Evolutionary conservation across 2,888 invertebrate species (phyloP).

Genomic region (Salpingus planirostris): DNA sequence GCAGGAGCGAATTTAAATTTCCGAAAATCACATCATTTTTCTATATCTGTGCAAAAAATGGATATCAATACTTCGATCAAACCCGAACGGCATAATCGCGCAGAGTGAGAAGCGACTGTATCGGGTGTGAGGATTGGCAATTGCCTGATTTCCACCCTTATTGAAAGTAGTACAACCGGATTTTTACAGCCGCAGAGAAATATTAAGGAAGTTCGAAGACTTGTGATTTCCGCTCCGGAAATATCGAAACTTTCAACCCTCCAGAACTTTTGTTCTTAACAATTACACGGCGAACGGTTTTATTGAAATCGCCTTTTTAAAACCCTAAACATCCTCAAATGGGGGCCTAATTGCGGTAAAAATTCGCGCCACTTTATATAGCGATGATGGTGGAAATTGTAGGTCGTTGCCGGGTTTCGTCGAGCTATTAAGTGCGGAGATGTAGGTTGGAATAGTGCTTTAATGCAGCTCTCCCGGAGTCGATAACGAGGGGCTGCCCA

Average conservation of each 20-base stretch:
- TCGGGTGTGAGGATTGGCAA: constrained; percentile 36
- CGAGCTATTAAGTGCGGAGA: constrained; percentile 1
- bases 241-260: constrained; percentile 3
- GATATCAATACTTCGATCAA: constrained; percentile 23
- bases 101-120: constrained; percentile 21
- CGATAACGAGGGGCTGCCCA: constrained; percentile 28
- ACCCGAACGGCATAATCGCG: constrained; percentile 26
- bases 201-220: constrained; percentile 8
- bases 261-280: too few relatives aligned
- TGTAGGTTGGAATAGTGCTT: constrained; percentile 15
- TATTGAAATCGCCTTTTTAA: too few relatives aligned
- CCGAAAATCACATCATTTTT: constrained; percentile 12
- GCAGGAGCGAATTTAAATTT: not conserved
- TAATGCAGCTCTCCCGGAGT: constrained; percentile 21
- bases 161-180: constrained; percentile 35
- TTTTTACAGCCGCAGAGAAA: constrained; percentile 17
- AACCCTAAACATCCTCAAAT: too few relatives aligned
- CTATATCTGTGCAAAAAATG: constrained; percentile 14
- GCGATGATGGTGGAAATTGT: too few relatives aligned
- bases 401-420: not conserved
- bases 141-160: constrained; percentile 38
- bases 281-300: too few relatives aligned
- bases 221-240: constrained; percentile 2
- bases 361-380: too few relatives aligned
- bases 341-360: too few relatives aligned